Percentiles rank a stretch among this genome's conserved stretches.
Conservation (phyloP, 2,113 vertebrate genomes). For the Formicarius rufipectus region DNA sequence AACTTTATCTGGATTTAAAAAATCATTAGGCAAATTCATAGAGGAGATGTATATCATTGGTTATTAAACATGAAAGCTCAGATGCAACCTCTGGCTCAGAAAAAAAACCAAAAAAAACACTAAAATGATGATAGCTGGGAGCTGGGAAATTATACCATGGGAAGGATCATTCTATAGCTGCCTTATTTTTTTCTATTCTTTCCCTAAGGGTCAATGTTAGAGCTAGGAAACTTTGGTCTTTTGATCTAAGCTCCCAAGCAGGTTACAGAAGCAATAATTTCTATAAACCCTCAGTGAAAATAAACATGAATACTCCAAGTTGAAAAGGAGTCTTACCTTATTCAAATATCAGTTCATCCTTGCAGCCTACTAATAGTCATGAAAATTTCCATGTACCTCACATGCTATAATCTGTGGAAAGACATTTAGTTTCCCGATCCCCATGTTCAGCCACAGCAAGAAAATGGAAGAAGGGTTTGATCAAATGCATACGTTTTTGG, state of each 20-base stretch:
- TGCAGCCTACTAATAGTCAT: neutral
- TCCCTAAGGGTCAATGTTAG: slow-evolving; percentile 38
- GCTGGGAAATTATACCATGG: slow-evolving; percentile 44
- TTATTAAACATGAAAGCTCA: slow-evolving; percentile 48
- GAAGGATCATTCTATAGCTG: slow-evolving; percentile 24
- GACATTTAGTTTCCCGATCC: neutral
- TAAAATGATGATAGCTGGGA: slow-evolving; percentile 33
- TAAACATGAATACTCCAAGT: neutral
- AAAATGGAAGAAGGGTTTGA: neutral
- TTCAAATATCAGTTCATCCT: neutral
- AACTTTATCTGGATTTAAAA: slow-evolving; percentile 23
- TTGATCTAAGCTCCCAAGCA: slow-evolving; percentile 47
- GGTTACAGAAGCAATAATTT: slow-evolving; percentile 31
- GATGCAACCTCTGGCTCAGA: slow-evolving; percentile 28
- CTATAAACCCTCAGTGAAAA: slow-evolving; percentile 11
- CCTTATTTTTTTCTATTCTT: slow-evolving; percentile 12
- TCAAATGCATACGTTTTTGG: neutral
- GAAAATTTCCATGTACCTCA: neutral
- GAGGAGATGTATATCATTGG: slow-evolving; percentile 10
- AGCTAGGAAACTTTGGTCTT: slow-evolving; percentile 33
- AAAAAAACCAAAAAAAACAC: neutral
- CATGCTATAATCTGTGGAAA: neutral
- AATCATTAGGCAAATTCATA: slow-evolving; percentile 19
- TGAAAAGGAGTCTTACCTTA: neutral
- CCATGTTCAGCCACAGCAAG: neutral